A percentile compares a stretch with the other conserved stretches of the same genome.
These are phyloP conservation scores for Oegoconia quadripuncta DNA, from an alignment of 2,888 invertebrate species.

Conservation along the genomic window DNA sequence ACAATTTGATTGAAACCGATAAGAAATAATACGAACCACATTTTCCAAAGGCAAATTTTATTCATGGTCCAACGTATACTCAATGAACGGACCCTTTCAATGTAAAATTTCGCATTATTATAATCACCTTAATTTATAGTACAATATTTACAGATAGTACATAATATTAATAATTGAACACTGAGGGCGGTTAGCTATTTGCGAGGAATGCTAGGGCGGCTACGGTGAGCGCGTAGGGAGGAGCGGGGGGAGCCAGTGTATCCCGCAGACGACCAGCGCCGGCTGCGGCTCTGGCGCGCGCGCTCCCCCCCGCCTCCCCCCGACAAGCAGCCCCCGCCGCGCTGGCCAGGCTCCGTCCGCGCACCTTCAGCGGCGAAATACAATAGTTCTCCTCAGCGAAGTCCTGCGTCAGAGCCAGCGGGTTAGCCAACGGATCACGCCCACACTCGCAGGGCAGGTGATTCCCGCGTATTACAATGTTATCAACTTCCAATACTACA, in stretches of 20 bases:
- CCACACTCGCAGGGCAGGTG: conserved; percentile 94
- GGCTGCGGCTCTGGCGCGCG: conserved; percentile 49
- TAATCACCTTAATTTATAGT: conserved; percentile 61
- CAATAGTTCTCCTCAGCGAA: conserved; percentile 89
- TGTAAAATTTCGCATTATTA: conserved; percentile 73
- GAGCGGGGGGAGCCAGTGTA: conserved; percentile 32
- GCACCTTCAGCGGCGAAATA: conserved; percentile 91
- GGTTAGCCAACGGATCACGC: conserved; percentile 86
- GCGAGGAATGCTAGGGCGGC: conserved; percentile 57
- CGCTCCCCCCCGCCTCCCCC: conserved; percentile 60
- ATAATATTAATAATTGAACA: conserved; percentile 57
- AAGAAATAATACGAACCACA: conserved; percentile 27
- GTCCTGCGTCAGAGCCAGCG: conserved; percentile 82
- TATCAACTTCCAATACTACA: conserved; percentile 84
- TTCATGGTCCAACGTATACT: conserved; percentile 77
- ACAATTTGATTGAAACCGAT: background rate
- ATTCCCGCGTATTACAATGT: conserved; percentile 85
- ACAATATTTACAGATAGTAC: conserved; percentile 74
- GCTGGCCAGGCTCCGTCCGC: conserved; percentile 85
- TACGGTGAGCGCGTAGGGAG: conserved; percentile 43
- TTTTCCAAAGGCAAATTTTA: conserved; percentile 74
- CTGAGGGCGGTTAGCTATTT: conserved; percentile 61
- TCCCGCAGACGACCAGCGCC: conserved; percentile 38
- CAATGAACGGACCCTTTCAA: conserved; percentile 76
- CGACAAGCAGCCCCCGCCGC: conserved; percentile 60